These are phyloP conservation scores for Oscheius myriophilus DNA, from an alignment of 2,888 invertebrate species.

Conservation along the genomic window DNA sequence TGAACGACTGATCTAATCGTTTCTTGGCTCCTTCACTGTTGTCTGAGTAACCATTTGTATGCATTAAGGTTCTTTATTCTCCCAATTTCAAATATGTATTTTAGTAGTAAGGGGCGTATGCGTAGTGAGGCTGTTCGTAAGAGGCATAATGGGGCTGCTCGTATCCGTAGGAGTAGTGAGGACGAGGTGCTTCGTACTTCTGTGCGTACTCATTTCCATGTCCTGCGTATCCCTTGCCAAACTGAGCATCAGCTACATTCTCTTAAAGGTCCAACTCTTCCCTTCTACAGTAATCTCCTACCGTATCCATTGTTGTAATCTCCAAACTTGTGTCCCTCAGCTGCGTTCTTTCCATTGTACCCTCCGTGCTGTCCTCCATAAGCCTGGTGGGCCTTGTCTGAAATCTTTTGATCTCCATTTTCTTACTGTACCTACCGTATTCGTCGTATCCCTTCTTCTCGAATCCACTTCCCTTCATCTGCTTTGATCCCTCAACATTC, in stretches of 20 bases:
- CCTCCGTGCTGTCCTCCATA: constrained; percentile 49
- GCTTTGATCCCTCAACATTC: constrained; percentile 50
- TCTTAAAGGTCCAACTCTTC: neutral
- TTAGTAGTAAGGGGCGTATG: too few species aligned
- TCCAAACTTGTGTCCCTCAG: constrained; percentile 36
- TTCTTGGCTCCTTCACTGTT: too few species aligned
- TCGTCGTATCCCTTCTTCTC: constrained; percentile 57
- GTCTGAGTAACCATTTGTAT: too few species aligned
- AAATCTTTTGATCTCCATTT: constrained; percentile 35
- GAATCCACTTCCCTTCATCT: constrained; percentile 50
- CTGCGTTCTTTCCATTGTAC: constrained; percentile 54
- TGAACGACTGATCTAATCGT: too few species aligned
- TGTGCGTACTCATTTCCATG: constrained; percentile 42
- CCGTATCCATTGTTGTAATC: constrained; percentile 44
- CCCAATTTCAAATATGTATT: too few species aligned
- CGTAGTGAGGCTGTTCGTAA: too few species aligned
- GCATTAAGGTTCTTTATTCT: too few species aligned
- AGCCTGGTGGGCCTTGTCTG: constrained; percentile 50
- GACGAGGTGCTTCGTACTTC: neutral
- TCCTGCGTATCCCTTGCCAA: constrained; percentile 54
- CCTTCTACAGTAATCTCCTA: neutral
- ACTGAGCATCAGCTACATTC: constrained; percentile 47
- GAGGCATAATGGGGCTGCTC: neutral
- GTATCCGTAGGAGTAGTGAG: constrained; percentile 23
- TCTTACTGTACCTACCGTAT: constrained; percentile 32